A percentile compares a stretch with the other conserved stretches of the same genome.
phyloP scores from a whole-genome alignment of 2,797 vertebrate species.

The Argya squamiceps region DNA sequence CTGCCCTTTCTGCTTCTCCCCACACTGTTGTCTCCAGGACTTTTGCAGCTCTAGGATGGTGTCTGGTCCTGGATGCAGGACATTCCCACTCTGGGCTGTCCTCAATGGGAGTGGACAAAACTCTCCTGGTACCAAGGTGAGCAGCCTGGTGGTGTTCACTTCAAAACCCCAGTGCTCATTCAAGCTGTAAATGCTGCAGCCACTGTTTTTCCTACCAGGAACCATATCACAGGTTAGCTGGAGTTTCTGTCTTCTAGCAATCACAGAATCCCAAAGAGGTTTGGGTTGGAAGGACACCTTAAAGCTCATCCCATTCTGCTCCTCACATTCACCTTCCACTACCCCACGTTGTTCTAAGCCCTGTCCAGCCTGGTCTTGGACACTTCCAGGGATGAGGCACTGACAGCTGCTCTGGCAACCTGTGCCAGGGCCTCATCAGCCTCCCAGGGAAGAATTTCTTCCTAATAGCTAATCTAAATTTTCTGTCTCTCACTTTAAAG shows the following conservation, averaged over 20 bases:
- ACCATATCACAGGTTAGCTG: rapidly evolving
- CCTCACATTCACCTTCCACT: neutral
- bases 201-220: neutral
- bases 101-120: neutral
- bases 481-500: neutral
- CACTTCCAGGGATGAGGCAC: neutral
- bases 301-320: neutral
- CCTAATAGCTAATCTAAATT: neutral
- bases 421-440: neutral
- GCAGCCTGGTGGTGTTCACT: neutral
- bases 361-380: neutral
- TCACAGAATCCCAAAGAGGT: neutral
- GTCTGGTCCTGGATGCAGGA: neutral
- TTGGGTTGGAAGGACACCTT: neutral
- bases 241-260: neutral
- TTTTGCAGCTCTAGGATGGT: neutral
- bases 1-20: neutral
- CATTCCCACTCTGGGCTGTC: neutral
- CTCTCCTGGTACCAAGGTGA: neutral
- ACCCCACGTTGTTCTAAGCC: neutral
- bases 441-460: neutral
- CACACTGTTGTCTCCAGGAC: neutral
- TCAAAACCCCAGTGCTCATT: neutral
- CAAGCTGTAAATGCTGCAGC: neutral
- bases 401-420: neutral